These are phyloP conservation scores for Frankliniella intonsa DNA, from an alignment of 2,888 invertebrate species.

Conservation along the genomic window DNA sequence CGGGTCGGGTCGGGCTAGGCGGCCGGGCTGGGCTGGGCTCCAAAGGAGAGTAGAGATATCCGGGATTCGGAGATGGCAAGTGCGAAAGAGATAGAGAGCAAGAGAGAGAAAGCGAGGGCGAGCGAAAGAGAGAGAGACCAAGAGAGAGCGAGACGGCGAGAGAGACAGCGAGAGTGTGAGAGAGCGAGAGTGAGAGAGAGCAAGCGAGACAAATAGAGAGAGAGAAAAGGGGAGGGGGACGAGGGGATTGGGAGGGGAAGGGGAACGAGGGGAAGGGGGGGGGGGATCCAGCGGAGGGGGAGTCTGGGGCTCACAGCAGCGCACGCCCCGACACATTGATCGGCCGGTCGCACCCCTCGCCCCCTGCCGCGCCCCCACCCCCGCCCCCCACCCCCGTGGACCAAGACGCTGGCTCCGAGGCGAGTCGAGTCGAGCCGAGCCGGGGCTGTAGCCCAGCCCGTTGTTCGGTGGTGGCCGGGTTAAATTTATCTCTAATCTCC, in stretches of 20 bases:
- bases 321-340: conserved; percentile 31
- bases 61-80: too few relatives aligned
- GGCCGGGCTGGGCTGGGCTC: too few relatives aligned
- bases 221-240: neutral
- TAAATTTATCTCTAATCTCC: conserved; percentile 6
- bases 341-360: conserved; percentile 33
- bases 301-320: conserved; percentile 35
- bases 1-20: too few relatives aligned
- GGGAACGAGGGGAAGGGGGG: conserved; percentile 34
- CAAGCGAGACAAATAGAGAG: neutral
- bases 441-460: neutral
- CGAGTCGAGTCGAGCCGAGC: neutral
- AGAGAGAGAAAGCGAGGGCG: too few relatives aligned
- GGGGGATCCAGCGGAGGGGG: conserved; percentile 34
- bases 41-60: too few relatives aligned
- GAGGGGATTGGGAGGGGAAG: neutral
- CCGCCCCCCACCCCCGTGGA: conserved; percentile 32
- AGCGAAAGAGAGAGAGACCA: too few relatives aligned
- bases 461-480: neutral
- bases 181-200: too few relatives aligned
- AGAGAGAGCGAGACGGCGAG: too few relatives aligned
- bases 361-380: neutral
- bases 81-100: neutral
- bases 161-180: too few relatives aligned
- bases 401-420: conserved; percentile 31